These are phyloP conservation scores for Bradynema listronoti DNA, from an alignment of 1,140 invertebrate genomes.

Conservation along the genomic window DNA sequence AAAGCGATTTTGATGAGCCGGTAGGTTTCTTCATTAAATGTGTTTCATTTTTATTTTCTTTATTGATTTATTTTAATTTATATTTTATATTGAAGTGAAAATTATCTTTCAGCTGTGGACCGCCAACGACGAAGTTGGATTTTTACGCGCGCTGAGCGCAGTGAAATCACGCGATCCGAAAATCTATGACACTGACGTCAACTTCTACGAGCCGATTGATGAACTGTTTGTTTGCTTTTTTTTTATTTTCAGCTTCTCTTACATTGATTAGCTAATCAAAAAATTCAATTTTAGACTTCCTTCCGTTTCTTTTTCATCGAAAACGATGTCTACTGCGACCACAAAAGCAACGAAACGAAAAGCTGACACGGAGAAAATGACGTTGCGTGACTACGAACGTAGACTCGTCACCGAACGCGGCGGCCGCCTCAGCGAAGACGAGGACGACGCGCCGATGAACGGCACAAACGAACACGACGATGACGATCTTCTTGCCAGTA, in stretches of 20 bases:
- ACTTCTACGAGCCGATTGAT: slow-evolving; percentile 67
- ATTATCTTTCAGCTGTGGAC: slow-evolving; percentile 58
- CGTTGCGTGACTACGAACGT: slow-evolving; percentile 9
- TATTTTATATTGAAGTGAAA: no score
- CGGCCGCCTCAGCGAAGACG: slow-evolving; percentile 4
- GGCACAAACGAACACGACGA: background rate
- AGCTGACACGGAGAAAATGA: background rate
- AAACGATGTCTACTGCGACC: background rate
- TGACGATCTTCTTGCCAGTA: background rate
- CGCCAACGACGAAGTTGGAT: slow-evolving; percentile 72
- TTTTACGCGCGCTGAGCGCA: slow-evolving; percentile 74
- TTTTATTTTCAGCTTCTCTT: background rate
- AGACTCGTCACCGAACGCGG: slow-evolving; percentile 3
- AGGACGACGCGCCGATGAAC: no score
- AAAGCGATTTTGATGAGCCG: no score
- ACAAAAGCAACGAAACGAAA: slow-evolving; percentile 67
- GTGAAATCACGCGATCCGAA: slow-evolving; percentile 79
- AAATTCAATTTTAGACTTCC: background rate
- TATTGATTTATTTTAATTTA: no score
- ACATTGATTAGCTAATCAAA: background rate
- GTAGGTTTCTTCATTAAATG: no score
- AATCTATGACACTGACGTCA: slow-evolving; percentile 73
- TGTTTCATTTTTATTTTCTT: no score
- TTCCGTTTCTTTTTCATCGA: no score
- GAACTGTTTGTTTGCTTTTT: slow-evolving; percentile 15